phyloP scores from a whole-genome alignment of 2,888 invertebrate species.

The Amphipoea lucens region DNA sequence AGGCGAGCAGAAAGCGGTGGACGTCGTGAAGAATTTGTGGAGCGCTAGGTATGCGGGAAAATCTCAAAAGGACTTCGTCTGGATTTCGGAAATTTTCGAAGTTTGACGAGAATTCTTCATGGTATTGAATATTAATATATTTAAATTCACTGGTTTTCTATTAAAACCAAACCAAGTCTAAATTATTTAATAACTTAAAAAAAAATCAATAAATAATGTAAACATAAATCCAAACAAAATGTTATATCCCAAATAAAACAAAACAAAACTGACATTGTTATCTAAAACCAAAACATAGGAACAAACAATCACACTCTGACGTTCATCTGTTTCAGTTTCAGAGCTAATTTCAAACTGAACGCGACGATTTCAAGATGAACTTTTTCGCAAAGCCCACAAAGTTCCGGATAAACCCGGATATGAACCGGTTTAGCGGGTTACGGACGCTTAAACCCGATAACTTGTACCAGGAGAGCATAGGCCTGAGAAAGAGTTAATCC shows the following conservation, averaged over 20 bases:
- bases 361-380: background rate
- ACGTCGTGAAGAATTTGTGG: conserved; percentile 73
- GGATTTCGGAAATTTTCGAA: conserved; percentile 11
- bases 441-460: conserved; percentile 87
- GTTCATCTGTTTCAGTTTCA: background rate
- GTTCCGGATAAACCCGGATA: conserved; percentile 74
- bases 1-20: conserved; percentile 77
- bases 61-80: conserved; percentile 24
- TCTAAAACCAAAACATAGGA: background rate
- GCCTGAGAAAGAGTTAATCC: conserved; percentile 77
- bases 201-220: background rate
- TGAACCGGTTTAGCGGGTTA: conserved; percentile 83
- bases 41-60: conserved; percentile 69
- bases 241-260: background rate
- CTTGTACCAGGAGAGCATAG: conserved; percentile 83
- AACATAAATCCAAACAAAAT: background rate
- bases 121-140: background rate
- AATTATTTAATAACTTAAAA: background rate
- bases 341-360: background rate
- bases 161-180: background rate
- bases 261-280: background rate
- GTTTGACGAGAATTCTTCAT: background rate
- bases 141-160: background rate
- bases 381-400: conserved; percentile 2
- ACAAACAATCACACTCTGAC: background rate